phyloP scores from a whole-genome alignment of 2,888 invertebrate genomes.

The Dasypolia templi region DNA sequence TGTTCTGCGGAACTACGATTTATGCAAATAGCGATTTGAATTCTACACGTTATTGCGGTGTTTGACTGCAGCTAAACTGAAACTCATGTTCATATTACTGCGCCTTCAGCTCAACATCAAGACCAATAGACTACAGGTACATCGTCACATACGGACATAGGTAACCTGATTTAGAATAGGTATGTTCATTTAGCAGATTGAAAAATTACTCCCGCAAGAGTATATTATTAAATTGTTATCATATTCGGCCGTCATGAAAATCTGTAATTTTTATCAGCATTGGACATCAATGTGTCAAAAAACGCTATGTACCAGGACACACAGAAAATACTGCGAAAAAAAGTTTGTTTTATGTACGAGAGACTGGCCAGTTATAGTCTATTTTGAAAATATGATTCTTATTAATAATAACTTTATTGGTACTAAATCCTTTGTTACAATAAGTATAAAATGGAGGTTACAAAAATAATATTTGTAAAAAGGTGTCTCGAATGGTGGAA shows the following conservation, averaged over 20 bases:
- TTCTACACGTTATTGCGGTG: slow-evolving; percentile 53
- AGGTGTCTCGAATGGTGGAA: too few relatives aligned
- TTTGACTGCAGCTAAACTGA: slow-evolving; percentile 32
- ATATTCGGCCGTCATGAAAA: not conserved
- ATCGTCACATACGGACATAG: too few relatives aligned
- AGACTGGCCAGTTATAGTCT: too few relatives aligned
- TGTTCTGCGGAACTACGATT: slow-evolving; percentile 36
- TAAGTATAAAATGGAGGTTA: too few relatives aligned
- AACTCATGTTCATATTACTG: slow-evolving; percentile 35
- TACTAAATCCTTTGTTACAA: too few relatives aligned
- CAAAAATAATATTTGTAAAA: too few relatives aligned
- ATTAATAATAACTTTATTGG: too few relatives aligned
- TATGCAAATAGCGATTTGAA: slow-evolving; percentile 61
- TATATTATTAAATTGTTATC: too few relatives aligned
- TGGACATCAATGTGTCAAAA: not conserved
- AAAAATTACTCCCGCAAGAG: not conserved
- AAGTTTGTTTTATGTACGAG: too few relatives aligned
- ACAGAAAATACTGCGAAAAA: too few relatives aligned
- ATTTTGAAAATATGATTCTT: too few relatives aligned
- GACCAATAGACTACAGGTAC: not conserved
- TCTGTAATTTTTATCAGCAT: not conserved
- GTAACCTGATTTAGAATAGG: not conserved
- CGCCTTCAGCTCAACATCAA: slow-evolving; percentile 14
- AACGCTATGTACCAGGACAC: too few relatives aligned
- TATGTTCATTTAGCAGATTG: not conserved